Conservation (phyloP, 2,797 vertebrate genomes). For the Neosalanx taihuensis region DNA sequence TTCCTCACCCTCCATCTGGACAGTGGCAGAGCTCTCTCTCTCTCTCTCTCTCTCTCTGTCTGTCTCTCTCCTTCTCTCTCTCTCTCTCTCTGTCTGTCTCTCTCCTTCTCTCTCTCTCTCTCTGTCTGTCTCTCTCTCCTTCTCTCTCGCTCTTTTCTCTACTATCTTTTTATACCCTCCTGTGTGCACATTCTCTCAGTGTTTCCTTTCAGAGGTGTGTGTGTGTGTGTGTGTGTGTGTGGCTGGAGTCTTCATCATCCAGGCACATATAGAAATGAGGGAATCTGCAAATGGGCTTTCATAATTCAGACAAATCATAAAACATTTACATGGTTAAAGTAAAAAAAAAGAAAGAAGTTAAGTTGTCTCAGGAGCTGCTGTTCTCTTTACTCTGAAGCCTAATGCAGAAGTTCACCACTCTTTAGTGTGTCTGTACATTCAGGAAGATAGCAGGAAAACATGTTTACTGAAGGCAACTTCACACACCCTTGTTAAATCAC, state of each 20-base stretch:
- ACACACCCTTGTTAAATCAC: no score
- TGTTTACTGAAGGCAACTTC: no score
- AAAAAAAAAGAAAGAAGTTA: constrained; percentile 14
- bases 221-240: neutral
- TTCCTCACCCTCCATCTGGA: neutral
- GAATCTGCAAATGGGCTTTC: constrained; percentile 40
- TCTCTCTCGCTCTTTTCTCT: neutral
- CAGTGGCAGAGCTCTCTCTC: no score
- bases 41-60: neutral
- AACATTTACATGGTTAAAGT: constrained; percentile 39
- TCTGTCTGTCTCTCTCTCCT: constrained; percentile 25
- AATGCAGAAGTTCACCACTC: neutral
- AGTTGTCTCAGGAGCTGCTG: constrained; percentile 19
- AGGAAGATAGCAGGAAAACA: neutral
- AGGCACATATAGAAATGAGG: constrained; percentile 22
- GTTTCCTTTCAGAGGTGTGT: neutral
- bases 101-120: no score
- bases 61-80: no score
- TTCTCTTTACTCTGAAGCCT: constrained; percentile 24
- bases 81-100: neutral
- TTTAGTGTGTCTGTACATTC: neutral
- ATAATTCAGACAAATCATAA: constrained; percentile 36
- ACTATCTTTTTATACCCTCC: no score
- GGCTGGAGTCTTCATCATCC: neutral
- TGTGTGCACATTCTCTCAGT: neutral